Base-by-base conservation (phyloP, 2,113 vertebrate species). In the Galemys pyrenaicus region DNA sequence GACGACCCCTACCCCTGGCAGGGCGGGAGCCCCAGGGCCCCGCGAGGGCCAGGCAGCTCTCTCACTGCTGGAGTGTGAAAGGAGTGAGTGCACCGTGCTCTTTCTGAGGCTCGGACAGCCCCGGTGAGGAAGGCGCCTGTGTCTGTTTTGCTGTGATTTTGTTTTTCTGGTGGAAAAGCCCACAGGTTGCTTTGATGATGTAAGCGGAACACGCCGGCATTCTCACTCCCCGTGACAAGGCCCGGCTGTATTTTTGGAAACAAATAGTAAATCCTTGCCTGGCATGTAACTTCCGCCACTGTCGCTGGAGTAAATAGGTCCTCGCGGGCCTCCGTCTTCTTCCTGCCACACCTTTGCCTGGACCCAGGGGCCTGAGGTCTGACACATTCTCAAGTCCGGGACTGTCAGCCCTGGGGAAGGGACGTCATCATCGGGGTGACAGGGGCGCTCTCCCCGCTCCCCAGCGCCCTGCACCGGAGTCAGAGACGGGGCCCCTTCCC, bases 211-310 rank as follows among this genome's bases (percentile, higher is more conserved):
- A 19, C 44, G 26, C 94, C 10, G 1, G 26, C 1, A 0, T 58
- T 84, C 74, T 84, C 56, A 35, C 96, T 89, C 41, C 51, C 54
- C 60, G 39, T 91, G 37, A 37, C 26, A 35, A 68, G 44, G 71
- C 67, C 28, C 70, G 90, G 86, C 84, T 85, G 19, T 85, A 44
- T 94, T 97, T 96, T 65, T 5, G 94, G 95, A 96, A 94, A 68
- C 56, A 22, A 37, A 90, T 79, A 86, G 70, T 92, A 86, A 73
- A 49, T 15, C 87, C 35, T 81, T 80, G 9, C 49, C 67, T 1
- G 0, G 39, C 4, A 0, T 2, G 28, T 39, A 56, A 6, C 35
- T 28, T 20, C 44, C 0, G 1, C 37, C 32, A 8, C 46, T 11
- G 28, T 37, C 4, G 3, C 54, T 65, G 60, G 26, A 39, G 30